phyloP scores from a whole-genome alignment of 2,888 invertebrate genomes.

The Tetragnatha montana region DNA sequence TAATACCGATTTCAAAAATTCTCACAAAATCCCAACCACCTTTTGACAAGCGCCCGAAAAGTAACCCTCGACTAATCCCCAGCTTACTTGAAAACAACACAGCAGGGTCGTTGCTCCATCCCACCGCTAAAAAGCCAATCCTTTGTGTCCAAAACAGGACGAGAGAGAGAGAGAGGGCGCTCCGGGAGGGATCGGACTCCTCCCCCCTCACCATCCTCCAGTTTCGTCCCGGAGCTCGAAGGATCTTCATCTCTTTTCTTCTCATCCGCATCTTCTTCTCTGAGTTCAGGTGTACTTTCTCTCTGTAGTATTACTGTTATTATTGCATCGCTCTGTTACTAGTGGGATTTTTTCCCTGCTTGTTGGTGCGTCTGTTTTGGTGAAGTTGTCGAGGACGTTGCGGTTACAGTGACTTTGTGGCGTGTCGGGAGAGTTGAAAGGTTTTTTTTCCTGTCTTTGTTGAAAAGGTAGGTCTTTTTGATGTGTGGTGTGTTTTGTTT shows the following conservation, averaged over 20 bases:
- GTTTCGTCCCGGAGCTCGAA: neutral
- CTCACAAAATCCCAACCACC: too few relatives aligned
- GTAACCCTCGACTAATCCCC: too few relatives aligned
- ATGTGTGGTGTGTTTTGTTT: neutral
- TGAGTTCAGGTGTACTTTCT: too few relatives aligned
- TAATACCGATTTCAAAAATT: too few relatives aligned
- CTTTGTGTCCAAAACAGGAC: neutral
- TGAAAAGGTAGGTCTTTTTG: neutral
- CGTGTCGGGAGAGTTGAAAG: neutral
- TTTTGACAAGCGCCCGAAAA: too few relatives aligned
- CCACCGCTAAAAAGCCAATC: neutral
- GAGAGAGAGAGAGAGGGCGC: neutral
- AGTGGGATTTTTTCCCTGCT: neutral
- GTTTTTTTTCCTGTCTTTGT: neutral
- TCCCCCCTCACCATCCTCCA: neutral
- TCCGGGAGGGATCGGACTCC: neutral
- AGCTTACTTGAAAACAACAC: neutral
- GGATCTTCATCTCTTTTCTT: neutral
- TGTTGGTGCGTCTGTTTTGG: neutral
- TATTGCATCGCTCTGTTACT: neutral
- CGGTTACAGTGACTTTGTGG: neutral
- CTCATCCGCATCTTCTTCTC: neutral
- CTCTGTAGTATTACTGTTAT: neutral
- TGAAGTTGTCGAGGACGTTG: neutral
- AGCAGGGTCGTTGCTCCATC: neutral